phyloP scores from a whole-genome alignment of 1,140 invertebrate genomes.

The Ericerus pela region DNA sequence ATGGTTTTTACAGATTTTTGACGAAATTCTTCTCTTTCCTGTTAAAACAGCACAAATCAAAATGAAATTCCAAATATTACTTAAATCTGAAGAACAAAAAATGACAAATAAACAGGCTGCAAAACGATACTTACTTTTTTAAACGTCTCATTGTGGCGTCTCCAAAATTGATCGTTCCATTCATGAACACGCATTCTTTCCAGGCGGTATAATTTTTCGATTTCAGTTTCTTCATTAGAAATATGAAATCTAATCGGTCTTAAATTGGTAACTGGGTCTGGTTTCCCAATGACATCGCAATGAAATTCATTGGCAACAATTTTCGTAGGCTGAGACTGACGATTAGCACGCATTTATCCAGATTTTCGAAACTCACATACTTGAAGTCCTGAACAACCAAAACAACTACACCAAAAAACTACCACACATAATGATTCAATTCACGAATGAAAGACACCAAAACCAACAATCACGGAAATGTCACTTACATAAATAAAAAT shows the following conservation, averaged over 20 bases:
- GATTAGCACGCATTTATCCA: too few relatives aligned
- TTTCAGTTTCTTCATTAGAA: slow-evolving; percentile 42
- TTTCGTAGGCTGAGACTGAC: too few relatives aligned
- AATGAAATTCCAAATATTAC: not conserved
- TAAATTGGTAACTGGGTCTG: slow-evolving; percentile 60
- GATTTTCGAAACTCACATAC: too few relatives aligned
- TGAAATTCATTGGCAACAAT: too few relatives aligned
- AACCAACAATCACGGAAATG: too few relatives aligned
- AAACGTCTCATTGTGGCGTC: slow-evolving; percentile 54
- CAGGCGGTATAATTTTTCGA: slow-evolving; percentile 47
- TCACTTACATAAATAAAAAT: too few relatives aligned
- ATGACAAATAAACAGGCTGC: not conserved
- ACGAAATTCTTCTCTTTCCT: slow-evolving; percentile 48
- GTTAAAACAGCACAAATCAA: slow-evolving; percentile 25
- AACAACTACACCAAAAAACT: too few relatives aligned
- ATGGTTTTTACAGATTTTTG: slow-evolving; percentile 35
- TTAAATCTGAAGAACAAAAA: not conserved
- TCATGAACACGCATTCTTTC: slow-evolving; percentile 48
- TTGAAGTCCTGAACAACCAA: too few relatives aligned
- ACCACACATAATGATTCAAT: too few relatives aligned
- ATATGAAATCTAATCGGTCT: slow-evolving; percentile 49
- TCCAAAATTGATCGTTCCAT: slow-evolving; percentile 74
- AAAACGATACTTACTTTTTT: slow-evolving; percentile 33
- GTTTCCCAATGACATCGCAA: slow-evolving; percentile 49
- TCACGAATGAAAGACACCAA: too few relatives aligned